A percentile compares a stretch with the other conserved stretches of the same genome.
These are phyloP conservation scores for Oedothorax gibbosus DNA, from an alignment of 1,140 invertebrate species.

Conservation along the genomic window DNA sequence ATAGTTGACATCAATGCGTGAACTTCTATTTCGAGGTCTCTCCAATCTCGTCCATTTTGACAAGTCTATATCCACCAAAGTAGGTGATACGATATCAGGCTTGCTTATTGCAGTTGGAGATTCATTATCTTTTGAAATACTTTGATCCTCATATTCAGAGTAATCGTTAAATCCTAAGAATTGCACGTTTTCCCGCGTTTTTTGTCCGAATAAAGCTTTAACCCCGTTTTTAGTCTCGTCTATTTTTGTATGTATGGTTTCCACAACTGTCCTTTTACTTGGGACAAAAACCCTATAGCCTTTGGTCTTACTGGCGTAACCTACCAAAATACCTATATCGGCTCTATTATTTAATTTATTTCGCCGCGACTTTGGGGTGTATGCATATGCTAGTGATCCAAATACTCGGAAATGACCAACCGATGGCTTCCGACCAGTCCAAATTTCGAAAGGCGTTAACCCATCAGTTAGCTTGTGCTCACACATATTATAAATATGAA, in stretches of 20 bases:
- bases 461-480: slow-evolving; percentile 7
- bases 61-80: no score
- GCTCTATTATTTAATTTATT: slow-evolving; percentile 36
- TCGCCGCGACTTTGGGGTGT: slow-evolving; percentile 54
- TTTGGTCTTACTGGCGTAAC: slow-evolving; percentile 23
- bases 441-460: slow-evolving; percentile 65
- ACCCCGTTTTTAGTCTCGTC: neutral
- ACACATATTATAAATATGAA: neutral
- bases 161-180: neutral
- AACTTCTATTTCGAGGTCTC: neutral
- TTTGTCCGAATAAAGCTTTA: neutral
- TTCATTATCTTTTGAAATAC: neutral
- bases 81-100: neutral
- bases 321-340: slow-evolving; percentile 18
- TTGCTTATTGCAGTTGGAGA: neutral
- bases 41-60: neutral
- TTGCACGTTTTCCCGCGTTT: neutral
- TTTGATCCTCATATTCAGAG: neutral
- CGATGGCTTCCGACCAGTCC: slow-evolving; percentile 6
- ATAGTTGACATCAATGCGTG: neutral
- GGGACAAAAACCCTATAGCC: slow-evolving; percentile 26
- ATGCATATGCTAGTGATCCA: slow-evolving; percentile 22
- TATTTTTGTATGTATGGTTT: slow-evolving; percentile 1
- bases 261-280: neutral
- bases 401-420: slow-evolving; percentile 26